phyloP scores from a whole-genome alignment of 1,140 invertebrate species.

The Drosophila repletoides region DNA sequence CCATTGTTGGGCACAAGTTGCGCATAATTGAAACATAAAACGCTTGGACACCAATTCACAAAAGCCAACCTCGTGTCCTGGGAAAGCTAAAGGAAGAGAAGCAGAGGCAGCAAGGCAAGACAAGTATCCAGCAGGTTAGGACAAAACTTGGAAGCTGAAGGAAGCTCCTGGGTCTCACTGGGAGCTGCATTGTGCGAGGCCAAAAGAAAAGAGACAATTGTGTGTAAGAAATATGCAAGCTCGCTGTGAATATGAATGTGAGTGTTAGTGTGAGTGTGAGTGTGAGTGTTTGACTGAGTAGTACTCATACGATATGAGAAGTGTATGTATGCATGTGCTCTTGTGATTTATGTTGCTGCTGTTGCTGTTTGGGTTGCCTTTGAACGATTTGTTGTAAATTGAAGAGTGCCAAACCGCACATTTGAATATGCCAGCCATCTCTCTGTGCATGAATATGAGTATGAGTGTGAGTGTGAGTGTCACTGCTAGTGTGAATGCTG shows the following conservation, averaged over 20 bases:
- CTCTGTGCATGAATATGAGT: conserved; percentile 12
- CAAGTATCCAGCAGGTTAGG: too few species aligned
- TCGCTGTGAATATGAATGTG: not conserved
- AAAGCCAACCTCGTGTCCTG: conserved; percentile 47
- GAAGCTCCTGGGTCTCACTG: not conserved
- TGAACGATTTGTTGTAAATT: conserved; percentile 76
- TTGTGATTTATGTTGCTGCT: conserved; percentile 58
- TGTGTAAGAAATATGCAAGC: conserved; percentile 77
- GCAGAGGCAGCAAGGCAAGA: not conserved
- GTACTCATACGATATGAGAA: too few species aligned
- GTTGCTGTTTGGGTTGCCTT: conserved; percentile 21
- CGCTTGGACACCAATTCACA: conserved; percentile 80
- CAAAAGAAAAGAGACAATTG: conserved; percentile 78
- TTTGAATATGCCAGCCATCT: conserved; percentile 63
- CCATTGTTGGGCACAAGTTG: conserved; percentile 77
- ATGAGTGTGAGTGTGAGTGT: not conserved
- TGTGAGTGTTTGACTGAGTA: not conserved
- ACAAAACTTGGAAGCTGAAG: too few species aligned
- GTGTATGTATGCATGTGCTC: conserved; percentile 23
- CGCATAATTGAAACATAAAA: conserved; percentile 81
- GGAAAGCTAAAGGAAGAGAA: not conserved
- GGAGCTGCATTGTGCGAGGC: conserved; percentile 58
- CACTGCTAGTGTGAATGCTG: not conserved
- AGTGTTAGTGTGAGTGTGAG: not conserved
- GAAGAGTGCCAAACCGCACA: conserved; percentile 78